Evolutionary conservation across 2,797 vertebrate genomes (phyloP), one percentile per base, ranked within the genome.

Genomic region (Tinamus major): DNA sequence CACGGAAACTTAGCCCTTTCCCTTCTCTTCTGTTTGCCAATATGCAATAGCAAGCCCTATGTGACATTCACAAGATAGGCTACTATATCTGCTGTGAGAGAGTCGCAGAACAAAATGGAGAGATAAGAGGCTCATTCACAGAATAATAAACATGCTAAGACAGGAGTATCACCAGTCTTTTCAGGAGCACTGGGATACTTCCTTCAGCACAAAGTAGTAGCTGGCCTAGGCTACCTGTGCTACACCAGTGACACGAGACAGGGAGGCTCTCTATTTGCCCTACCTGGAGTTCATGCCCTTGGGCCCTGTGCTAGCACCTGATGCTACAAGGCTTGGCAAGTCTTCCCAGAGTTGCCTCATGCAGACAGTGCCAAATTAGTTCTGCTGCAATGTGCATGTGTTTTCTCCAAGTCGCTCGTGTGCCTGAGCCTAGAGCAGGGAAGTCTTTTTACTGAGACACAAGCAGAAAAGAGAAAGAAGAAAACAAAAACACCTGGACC

Each of bases 371-470:
- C 7, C 8, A 62, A 27, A 62, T 55, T 42, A 72, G 80, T 29
- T 81, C 77, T 56, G 74, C 51, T 65, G 33, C 33, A 65, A 55
- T 9, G 31, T 2, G 26, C 39, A 27, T 31, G 53, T 31, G 67
- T 61, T 77, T 64, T 63, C 68, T 56, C 70, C 9, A 6, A 13
- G 26, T 12, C 33, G 13, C 26, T 14, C 1, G 33, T 20, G 19
- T 19, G 5, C 26, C 53, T 35, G 13, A 26, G 53, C 61, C 75
- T 67, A 13, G 46, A 85, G 62, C 37, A 46, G 35, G 68, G 63
- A 63, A 55, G 23, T 29, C 10, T 15, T 21, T 19, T 42, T 24
- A 75, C 29, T 0, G 0, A 64, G 59, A n/a, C 0, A 1, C 26
- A 33, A 31, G 20, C 1, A 0, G 31, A 16, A 51, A 74, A 17